Conservation (phyloP, 1,140 invertebrate species). For the Chionoecetes opilio region DNA sequence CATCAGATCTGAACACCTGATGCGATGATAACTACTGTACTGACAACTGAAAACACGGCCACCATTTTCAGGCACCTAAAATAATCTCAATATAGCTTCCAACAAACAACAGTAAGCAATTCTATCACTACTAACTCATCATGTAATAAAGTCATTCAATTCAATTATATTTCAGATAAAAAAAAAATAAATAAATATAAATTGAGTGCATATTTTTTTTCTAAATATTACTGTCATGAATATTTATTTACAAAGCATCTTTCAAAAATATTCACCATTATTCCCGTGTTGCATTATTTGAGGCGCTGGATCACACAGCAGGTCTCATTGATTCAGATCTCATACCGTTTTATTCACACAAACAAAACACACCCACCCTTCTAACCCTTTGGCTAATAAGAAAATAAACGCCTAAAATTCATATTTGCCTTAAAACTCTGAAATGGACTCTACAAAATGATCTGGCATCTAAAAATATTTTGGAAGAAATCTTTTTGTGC, state of each 20-base stretch:
- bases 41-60: background rate
- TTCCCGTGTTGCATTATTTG: background rate
- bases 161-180: no score
- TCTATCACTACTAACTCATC: background rate
- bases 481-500: conserved; percentile 47
- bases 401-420: conserved; percentile 64
- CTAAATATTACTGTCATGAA: background rate
- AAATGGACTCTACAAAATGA: conserved; percentile 58
- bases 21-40: background rate
- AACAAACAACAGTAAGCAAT: background rate
- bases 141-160: background rate
- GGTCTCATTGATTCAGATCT: conserved; percentile 39
- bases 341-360: background rate
- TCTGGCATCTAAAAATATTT: conserved; percentile 53
- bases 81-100: background rate
- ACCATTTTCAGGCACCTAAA: background rate
- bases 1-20: background rate
- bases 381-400: conserved; percentile 10
- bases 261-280: background rate
- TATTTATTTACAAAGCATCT: background rate
- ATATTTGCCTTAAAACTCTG: conserved; percentile 46
- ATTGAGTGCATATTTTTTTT: background rate
- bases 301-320: background rate
- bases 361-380: conserved; percentile 1
- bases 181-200: no score